phyloP scores from a whole-genome alignment of 2,797 vertebrate species.

The Falco concolor region DNA sequence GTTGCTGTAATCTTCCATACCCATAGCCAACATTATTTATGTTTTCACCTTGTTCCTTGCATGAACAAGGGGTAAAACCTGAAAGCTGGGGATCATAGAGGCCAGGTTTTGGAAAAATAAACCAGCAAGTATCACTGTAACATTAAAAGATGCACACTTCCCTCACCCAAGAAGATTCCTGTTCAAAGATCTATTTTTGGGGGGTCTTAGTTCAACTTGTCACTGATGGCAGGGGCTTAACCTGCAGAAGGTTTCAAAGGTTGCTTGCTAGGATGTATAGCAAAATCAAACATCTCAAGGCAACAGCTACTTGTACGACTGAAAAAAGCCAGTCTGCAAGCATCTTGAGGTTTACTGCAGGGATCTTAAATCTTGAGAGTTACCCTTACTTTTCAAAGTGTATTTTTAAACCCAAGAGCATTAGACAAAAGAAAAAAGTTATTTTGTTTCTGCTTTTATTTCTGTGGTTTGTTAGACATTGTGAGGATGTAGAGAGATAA shows the following conservation, averaged over 20 bases:
- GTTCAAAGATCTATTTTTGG: neutral
- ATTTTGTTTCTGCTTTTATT: neutral
- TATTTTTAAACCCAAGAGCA: neutral
- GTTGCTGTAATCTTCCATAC: neutral
- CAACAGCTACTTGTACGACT: neutral
- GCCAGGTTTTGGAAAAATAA: neutral
- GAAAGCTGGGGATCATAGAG: neutral
- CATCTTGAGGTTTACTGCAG: neutral
- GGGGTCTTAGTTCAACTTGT: neutral
- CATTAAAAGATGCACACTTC: neutral
- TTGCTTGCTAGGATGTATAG: neutral
- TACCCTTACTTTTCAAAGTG: slow-evolving; percentile 14
- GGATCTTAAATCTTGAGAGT: neutral
- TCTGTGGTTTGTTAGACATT: neutral
- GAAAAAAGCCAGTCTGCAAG: neutral
- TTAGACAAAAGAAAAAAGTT: neutral
- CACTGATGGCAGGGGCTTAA: neutral
- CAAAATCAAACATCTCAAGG: neutral
- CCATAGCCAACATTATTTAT: fast-evolving
- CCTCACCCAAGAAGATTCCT: neutral
- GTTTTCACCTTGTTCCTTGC: neutral
- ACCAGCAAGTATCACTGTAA: neutral
- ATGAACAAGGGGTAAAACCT: neutral
- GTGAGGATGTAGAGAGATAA: neutral
- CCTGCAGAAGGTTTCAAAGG: neutral